Evolutionary conservation across 1,140 invertebrate species (phyloP).

Genomic region (Anastatus disparis): DNA sequence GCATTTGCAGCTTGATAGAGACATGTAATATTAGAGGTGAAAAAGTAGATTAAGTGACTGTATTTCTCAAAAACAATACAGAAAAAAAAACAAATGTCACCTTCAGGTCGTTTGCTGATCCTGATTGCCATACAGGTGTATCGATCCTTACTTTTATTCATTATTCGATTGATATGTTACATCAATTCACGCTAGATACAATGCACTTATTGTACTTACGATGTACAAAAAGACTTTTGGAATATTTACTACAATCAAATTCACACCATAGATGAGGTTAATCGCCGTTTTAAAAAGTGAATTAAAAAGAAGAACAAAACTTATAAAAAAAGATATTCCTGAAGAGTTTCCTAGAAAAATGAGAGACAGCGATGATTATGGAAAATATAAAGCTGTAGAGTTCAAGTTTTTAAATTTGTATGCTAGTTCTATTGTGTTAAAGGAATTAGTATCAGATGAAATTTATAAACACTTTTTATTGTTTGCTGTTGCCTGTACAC

Average conservation of each 20-base stretch:
- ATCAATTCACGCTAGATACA: too few relatives aligned
- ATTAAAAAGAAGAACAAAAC: conserved; percentile 10
- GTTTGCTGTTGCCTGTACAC: too few relatives aligned
- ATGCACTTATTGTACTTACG: too few relatives aligned
- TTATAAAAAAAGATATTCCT: conserved; percentile 41
- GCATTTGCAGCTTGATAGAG: too few relatives aligned
- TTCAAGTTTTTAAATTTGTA: conserved; percentile 40
- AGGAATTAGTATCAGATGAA: conserved; percentile 31
- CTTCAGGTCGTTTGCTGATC: conserved; percentile 35
- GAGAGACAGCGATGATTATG: conserved; percentile 31
- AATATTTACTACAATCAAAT: too few relatives aligned
- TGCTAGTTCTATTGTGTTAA: conserved; percentile 39
- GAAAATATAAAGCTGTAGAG: conserved; percentile 42
- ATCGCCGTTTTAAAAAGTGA: background rate
- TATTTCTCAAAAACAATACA: conserved; percentile 19
- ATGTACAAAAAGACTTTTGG: too few relatives aligned
- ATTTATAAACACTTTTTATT: too few relatives aligned
- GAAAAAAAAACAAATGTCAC: conserved; percentile 39
- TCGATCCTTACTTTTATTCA: too few relatives aligned
- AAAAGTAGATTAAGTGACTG: conserved; percentile 1
- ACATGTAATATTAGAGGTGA: conserved; percentile 36
- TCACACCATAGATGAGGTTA: too few relatives aligned
- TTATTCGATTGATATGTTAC: too few relatives aligned
- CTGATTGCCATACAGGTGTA: too few relatives aligned
- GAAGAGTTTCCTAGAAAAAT: conserved; percentile 45